Evolutionary conservation across 2,888 invertebrate species (phyloP), one percentile per base, ranked within the genome.

Genomic region (Phengaris arion): DNA sequence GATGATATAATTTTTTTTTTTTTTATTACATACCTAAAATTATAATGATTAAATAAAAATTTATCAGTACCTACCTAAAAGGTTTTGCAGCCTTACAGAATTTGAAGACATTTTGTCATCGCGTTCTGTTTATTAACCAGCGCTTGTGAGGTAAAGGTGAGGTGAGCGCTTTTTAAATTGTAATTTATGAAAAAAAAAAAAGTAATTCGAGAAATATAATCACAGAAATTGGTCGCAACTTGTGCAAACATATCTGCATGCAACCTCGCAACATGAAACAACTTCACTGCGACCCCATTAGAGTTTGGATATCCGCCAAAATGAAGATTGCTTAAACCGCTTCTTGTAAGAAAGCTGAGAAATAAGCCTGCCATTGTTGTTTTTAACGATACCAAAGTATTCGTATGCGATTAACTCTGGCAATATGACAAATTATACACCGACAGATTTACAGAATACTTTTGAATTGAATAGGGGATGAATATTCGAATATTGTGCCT

Each of bases 261-360:
- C 77, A 77, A 55, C 78, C 79, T 76, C 75, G 79, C 81, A 81
- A 82, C 79, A 80, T 80, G 77, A 76, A 79, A 79, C 79, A 79
- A 80, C 81, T 81, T 80, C 78, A 78, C 79, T 78, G 78, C 79
- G 81, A 81, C 83, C 82, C 81, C 82, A 81, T 83, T 83, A 82
- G 78, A 80, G 80, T 82, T 81, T 83, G 83, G 83, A 81, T 80
- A 79, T 77, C 77, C 74, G 83, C 83, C 83, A 83, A 81, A 81
- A 79, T 77, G 80, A 79, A 79, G 78, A 82, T 79, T 80, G 79
- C 78, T 78, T 77, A 78, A 80, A 80, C 78, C 78, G 79, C 79
- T 78, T 79, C 80, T 81, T 81, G 79, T 72, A 54, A 72, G 72
- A 72, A 72, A 52, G 54, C 35, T 12, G 72, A 72, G 70, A 70